These are phyloP conservation scores for Sula dactylatra DNA, from an alignment of 2,113 vertebrate species.

Conservation along the genomic window DNA sequence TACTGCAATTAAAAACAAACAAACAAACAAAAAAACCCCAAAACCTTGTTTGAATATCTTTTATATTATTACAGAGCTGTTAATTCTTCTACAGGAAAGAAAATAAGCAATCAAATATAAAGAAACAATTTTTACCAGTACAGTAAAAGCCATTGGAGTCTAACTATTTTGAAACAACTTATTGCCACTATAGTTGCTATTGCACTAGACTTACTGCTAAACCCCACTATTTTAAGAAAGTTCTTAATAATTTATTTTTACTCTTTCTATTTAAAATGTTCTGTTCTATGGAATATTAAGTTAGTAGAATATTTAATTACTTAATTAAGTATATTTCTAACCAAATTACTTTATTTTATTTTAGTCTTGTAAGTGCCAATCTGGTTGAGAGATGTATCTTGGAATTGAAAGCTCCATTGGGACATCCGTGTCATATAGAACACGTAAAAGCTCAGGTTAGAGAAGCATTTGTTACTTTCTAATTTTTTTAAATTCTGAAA, in stretches of 20 bases:
- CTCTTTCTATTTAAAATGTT: neutral
- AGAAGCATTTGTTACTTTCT: neutral
- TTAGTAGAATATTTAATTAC: neutral
- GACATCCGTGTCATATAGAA: conserved; percentile 69
- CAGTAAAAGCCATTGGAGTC: neutral
- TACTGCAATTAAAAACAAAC: neutral
- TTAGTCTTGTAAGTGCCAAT: conserved; percentile 78
- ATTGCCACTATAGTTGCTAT: neutral
- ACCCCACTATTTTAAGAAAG: neutral
- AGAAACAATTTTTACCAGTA: neutral
- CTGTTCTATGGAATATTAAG: neutral
- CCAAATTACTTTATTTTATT: neutral
- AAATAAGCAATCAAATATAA: neutral
- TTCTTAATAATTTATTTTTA: neutral
- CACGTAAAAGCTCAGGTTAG: conserved; percentile 85
- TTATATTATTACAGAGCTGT: neutral
- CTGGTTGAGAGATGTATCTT: conserved; percentile 77
- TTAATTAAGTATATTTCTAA: neutral
- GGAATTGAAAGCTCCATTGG: conserved; percentile 77
- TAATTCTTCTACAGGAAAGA: neutral
- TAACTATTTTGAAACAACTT: neutral
- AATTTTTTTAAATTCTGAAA: neutral
- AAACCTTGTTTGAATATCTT: neutral
- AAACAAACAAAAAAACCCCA: neutral
- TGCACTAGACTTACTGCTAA: neutral